Base-by-base conservation (phyloP, 2,888 invertebrate genomes). In the Chirona hameri region DNA sequence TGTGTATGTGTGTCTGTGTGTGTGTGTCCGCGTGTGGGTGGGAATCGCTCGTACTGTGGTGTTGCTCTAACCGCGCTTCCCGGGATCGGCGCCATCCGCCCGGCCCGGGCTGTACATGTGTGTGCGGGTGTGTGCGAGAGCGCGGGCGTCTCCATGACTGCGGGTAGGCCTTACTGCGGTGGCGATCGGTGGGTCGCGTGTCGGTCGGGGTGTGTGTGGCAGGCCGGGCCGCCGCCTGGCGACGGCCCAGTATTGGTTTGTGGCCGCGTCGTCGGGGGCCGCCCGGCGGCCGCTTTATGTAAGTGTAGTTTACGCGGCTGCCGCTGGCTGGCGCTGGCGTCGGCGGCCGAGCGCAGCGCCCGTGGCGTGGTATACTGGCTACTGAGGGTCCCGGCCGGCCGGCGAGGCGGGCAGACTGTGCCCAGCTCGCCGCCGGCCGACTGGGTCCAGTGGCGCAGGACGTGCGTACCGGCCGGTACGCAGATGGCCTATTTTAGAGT, bases 221-320 rank as follows among this genome's bases (percentile, higher is more conserved):
- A 29, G 72, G 18, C 0, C 31, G 72, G 29, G 24, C 24, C 21
- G 76, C 46, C 39, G 24, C 39, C 46, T 46, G 76, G n/a, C 24
- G 76, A 46, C 76, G 24, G 76, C 76, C 76, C 76, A 76, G 76
- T 76, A 76, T 76, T 76, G 76, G 76, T 76, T 76, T 76, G 76
- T 31, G 76, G 76, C 46, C 18, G 76, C 10, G 10, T 76, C 76
- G 24, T 24, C 76, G 39, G 72, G 65, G 46, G 76, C 76, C 39
- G 76, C 46, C 18, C 18, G 72, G 72, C 72, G 72, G 27, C 31
- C 72, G 72, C 29, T 76, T 24, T 12, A 46, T 24, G 39, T 76
- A 76, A 76, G 46, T 76, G 18, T 76, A 76, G 76, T 76, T 76
- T 21, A 46, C 46, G 39, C 31, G 46, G 9, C 21, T 1, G 31